Conservation (phyloP, 2,888 invertebrate species). For the Cinara cedri region DNA sequence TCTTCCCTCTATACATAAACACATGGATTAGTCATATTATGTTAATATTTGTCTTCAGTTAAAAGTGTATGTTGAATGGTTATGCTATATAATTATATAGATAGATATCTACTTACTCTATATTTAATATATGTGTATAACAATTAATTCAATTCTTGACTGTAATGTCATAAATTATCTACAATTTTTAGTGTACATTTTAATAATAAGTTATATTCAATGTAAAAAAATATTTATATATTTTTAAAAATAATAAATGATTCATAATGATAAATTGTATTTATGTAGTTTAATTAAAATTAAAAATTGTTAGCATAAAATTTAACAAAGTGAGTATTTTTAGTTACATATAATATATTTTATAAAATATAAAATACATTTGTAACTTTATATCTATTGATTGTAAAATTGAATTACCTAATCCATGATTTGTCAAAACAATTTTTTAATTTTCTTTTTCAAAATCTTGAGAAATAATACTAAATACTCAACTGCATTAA, state of each 20-base stretch:
- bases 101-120: neutral
- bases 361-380: no score
- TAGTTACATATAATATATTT: constrained; percentile 7
- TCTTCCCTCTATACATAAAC: constrained; percentile 11
- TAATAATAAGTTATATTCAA: constrained; percentile 5
- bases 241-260: no score
- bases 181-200: neutral
- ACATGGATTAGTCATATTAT: neutral
- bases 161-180: neutral
- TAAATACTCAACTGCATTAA: no score
- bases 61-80: neutral
- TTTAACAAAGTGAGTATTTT: constrained; percentile 22
- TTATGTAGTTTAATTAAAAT: no score
- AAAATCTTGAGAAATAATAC: no score
- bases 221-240: no score
- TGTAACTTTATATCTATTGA: no score
- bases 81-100: neutral
- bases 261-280: no score
- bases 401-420: no score
- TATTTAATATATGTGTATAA: neutral
- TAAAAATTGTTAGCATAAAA: neutral
- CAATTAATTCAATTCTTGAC: neutral
- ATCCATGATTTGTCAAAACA: no score
- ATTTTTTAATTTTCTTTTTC: no score
- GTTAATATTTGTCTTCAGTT: neutral